A percentile compares a stretch with the other conserved stretches of the same genome.
Evolutionary conservation across 2,113 vertebrate genomes (phyloP).

Genomic region (Nothoprocta perdicaria): DNA sequence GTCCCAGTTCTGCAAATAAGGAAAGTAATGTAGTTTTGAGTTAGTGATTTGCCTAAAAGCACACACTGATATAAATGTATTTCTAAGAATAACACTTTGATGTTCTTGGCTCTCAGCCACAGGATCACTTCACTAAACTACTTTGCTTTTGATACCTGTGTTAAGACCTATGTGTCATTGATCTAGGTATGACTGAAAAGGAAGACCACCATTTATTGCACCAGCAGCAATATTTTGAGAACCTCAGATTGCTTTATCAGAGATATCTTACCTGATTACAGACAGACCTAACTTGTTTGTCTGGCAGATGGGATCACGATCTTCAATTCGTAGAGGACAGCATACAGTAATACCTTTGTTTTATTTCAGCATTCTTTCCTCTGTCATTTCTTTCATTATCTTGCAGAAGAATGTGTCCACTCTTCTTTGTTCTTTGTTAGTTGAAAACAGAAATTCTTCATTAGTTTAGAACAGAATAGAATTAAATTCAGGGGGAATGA

Average conservation of each 20-base stretch:
- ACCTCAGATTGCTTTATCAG: background rate
- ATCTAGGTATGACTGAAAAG: background rate
- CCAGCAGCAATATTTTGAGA: background rate
- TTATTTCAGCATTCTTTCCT: background rate
- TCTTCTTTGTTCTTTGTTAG: background rate
- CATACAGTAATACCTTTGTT: background rate
- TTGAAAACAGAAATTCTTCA: conserved; percentile 2
- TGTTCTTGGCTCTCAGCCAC: background rate
- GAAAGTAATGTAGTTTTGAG: background rate
- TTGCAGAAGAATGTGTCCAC: background rate
- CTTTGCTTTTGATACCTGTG: background rate
- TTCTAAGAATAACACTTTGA: conserved; percentile 11
- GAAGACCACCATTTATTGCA: background rate
- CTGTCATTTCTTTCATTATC: background rate
- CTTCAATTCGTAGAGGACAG: background rate
- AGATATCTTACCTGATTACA: background rate
- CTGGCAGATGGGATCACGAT: background rate
- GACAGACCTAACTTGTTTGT: background rate
- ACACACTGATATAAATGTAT: background rate
- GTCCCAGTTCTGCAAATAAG: conserved; percentile 8
- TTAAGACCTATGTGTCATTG: background rate
- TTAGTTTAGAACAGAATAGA: background rate
- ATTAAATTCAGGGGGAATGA: background rate
- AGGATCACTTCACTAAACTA: conserved; percentile 19
- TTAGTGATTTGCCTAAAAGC: conserved; percentile 28